A percentile compares a stretch with the other conserved stretches of the same genome.
These are phyloP conservation scores for Byasa hedistus DNA, from an alignment of 2,888 invertebrate genomes.

Conservation along the genomic window DNA sequence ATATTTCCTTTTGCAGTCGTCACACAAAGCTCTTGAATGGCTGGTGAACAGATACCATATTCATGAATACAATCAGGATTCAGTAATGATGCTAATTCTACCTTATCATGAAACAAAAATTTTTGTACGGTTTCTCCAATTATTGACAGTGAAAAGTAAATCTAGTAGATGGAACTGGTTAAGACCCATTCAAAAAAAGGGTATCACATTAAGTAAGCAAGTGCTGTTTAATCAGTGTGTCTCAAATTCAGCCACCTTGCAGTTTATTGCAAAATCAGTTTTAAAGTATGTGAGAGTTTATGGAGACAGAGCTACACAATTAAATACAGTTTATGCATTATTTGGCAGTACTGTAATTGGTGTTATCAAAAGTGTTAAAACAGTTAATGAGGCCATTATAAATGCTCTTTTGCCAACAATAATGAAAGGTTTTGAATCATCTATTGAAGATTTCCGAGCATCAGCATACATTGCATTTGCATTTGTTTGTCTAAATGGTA, in stretches of 20 bases:
- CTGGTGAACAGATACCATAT: conserved; percentile 93
- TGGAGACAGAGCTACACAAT: conserved; percentile 77
- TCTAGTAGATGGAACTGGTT: conserved; percentile 89
- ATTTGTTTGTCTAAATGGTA: conserved; percentile 83
- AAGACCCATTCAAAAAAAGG: conserved; percentile 84
- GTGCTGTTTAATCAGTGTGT: conserved; percentile 86
- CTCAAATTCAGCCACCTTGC: conserved; percentile 61
- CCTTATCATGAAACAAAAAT: conserved; percentile 96
- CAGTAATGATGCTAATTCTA: conserved; percentile 88
- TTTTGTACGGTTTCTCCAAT: conserved; percentile 90
- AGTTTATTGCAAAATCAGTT: conserved; percentile 56
- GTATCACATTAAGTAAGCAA: conserved; percentile 85
- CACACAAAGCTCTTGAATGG: conserved; percentile 97
- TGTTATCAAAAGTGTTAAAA: conserved; percentile 79
- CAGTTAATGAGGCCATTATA: conserved; percentile 82
- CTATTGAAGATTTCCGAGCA: conserved; percentile 85
- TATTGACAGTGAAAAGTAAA: conserved; percentile 82
- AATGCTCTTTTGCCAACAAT: conserved; percentile 85
- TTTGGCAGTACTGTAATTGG: conserved; percentile 88
- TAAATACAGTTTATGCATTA: conserved; percentile 89
- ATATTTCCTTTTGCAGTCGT: conserved; percentile 90
- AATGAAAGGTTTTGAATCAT: conserved; percentile 84
- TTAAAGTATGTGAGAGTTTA: conserved; percentile 78
- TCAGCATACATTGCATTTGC: conserved; percentile 87
- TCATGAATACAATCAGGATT: conserved; percentile 92